These are phyloP conservation scores for Enteromius argenteus DNA, from an alignment of 2,797 vertebrate genomes.

Conservation along the genomic window DNA sequence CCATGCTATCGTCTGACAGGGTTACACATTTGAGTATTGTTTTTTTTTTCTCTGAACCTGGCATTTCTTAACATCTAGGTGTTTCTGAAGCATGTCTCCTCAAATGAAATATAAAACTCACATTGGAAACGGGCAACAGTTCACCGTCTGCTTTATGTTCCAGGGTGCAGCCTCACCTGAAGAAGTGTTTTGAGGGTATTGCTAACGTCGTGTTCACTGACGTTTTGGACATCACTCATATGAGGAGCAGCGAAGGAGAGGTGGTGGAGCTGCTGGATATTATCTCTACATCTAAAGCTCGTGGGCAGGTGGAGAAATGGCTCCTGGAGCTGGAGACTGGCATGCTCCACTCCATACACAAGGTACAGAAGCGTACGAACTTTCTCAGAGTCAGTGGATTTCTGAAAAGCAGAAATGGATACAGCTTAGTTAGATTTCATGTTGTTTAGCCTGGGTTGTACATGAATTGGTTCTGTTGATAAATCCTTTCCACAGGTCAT, in stretches of 20 bases:
- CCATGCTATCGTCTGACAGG: not conserved
- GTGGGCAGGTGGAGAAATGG: conserved; percentile 93
- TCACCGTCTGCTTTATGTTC: conserved; percentile 22
- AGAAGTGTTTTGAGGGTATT: conserved; percentile 88
- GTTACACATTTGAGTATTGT: not conserved
- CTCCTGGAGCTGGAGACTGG: conserved; percentile 84
- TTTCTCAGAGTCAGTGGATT: not conserved
- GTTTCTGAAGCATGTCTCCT: not conserved
- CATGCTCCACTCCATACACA: conserved; percentile 87
- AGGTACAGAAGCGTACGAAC: conserved; percentile 72
- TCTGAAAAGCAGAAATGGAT: not conserved
- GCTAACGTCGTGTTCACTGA: conserved; percentile 88
- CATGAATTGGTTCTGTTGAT: not conserved
- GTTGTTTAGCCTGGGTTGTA: not conserved
- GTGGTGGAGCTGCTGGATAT: conserved; percentile 82
- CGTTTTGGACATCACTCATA: conserved; percentile 88
- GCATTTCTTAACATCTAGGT: not conserved
- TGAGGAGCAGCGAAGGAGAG: conserved; percentile 90
- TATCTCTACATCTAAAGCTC: conserved; percentile 88
- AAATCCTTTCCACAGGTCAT: not conserved
- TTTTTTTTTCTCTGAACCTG: not conserved
- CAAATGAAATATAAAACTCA: conserved; percentile 4
- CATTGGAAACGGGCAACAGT: not conserved
- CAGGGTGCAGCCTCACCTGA: conserved; percentile 86
- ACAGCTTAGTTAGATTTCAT: not conserved